Evolutionary conservation across 1,140 invertebrate species (phyloP).

Genomic region (Drosophila ercepeae): DNA sequence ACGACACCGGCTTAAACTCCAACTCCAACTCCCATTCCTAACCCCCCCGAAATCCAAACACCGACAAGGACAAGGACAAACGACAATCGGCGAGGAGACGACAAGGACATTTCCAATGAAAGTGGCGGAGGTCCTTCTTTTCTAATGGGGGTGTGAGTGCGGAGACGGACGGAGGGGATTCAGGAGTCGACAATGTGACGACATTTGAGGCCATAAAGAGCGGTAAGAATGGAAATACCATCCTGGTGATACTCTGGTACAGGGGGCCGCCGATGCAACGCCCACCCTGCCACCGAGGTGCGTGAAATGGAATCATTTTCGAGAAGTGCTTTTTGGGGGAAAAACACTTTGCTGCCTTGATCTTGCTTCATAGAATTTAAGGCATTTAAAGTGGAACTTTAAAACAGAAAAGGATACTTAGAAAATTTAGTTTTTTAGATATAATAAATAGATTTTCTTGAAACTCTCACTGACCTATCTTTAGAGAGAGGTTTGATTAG

Average conservation of each 20-base stretch:
- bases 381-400: too few relatives aligned
- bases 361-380: background rate
- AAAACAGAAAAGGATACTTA: too few relatives aligned
- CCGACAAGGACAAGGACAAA: conserved; percentile 45
- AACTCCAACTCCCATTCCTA: too few relatives aligned
- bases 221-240: background rate
- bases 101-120: conserved; percentile 18
- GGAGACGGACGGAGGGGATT: background rate
- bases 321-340: background rate
- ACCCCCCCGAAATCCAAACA: background rate
- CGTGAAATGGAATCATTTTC: conserved; percentile 2
- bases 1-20: conserved; percentile 4
- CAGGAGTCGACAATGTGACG: conserved; percentile 71
- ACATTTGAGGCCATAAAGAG: conserved; percentile 51
- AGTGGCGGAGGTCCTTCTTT: conserved; percentile 4
- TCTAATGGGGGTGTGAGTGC: background rate
- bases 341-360: background rate
- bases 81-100: conserved; percentile 57
- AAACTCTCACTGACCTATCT: too few relatives aligned
- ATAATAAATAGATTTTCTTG: too few relatives aligned
- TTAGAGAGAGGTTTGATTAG: too few relatives aligned
- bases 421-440: too few relatives aligned
- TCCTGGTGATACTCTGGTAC: conserved; percentile 1
- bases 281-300: too few relatives aligned
- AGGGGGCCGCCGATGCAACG: too few relatives aligned